These are phyloP conservation scores for Harpagifer antarcticus DNA, from an alignment of 2,797 vertebrate genomes.

Conservation along the genomic window DNA sequence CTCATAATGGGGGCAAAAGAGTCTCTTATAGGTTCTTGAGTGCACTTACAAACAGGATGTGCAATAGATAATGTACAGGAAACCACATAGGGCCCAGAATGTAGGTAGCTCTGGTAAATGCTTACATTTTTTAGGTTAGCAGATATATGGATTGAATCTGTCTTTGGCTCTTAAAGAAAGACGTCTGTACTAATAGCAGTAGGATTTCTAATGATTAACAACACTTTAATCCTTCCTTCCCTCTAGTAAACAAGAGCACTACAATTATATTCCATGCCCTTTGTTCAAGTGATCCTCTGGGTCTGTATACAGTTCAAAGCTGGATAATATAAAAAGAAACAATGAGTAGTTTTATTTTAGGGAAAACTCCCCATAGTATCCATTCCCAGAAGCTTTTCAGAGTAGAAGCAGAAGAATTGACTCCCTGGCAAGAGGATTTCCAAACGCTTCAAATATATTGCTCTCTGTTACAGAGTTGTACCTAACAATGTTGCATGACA, in stretches of 20 bases:
- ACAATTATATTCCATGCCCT: conserved; percentile 33
- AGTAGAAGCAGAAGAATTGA: conserved; percentile 35
- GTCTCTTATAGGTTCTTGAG: conserved; percentile 17
- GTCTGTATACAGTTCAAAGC: conserved; percentile 53
- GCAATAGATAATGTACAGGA: not conserved
- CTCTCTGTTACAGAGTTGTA: conserved; percentile 36
- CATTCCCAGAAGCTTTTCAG: conserved; percentile 46
- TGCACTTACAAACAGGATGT: conserved; percentile 19
- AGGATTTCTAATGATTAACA: not conserved
- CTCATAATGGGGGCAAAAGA: conserved; percentile 8
- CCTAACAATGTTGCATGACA: conserved; percentile 34
- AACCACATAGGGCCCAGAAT: not conserved
- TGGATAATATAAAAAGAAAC: conserved; percentile 51
- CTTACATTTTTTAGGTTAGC: not conserved
- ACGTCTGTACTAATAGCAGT: not conserved
- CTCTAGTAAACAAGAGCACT: conserved; percentile 29
- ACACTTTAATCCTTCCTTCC: conserved; percentile 24
- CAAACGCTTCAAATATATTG: conserved; percentile 53
- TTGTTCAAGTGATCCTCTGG: conserved; percentile 30
- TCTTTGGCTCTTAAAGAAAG: conserved; percentile 8
- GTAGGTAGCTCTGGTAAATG: not conserved
- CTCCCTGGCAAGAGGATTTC: conserved; percentile 34
- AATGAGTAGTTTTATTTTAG: conserved; percentile 48
- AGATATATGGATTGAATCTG: conserved; percentile 9
- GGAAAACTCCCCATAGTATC: conserved; percentile 36